Conservation (phyloP, 2,888 invertebrate species). For the Minunthozetes semirufus region DNA sequence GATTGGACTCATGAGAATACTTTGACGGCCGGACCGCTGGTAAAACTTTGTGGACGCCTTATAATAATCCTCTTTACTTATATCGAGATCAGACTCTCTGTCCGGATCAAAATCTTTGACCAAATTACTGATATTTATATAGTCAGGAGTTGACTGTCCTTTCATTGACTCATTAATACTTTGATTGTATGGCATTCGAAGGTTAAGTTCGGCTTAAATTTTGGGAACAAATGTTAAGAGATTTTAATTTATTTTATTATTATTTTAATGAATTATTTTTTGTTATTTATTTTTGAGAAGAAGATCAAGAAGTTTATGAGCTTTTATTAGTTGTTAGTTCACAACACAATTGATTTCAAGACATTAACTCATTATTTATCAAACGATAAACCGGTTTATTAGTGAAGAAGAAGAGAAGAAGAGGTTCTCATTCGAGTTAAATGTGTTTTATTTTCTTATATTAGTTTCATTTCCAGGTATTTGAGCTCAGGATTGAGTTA, state of each 20-base stretch:
- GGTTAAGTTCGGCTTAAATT: constrained; percentile 17
- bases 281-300: constrained; percentile 2
- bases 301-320: neutral
- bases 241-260: neutral
- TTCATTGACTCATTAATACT: neutral
- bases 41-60: constrained; percentile 42
- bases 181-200: constrained; percentile 15
- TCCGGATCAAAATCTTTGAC: constrained; percentile 25
- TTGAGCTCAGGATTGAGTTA: constrained; percentile 23
- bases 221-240: constrained; percentile 24
- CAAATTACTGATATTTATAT: constrained; percentile 15
- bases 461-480: constrained; percentile 8
- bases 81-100: constrained; percentile 38
- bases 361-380: constrained; percentile 16
- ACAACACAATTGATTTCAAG: constrained; percentile 14
- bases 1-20: constrained; percentile 24
- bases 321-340: constrained; percentile 6
- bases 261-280: constrained; percentile 1
- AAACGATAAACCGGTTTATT: constrained; percentile 13
- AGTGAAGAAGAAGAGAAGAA: neutral
- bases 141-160: constrained; percentile 7
- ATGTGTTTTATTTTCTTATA: neutral
- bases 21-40: constrained; percentile 26
- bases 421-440: neutral
- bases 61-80: constrained; percentile 42